A percentile compares a stretch with the other conserved stretches of the same genome.
These are phyloP conservation scores for Tragelaphus strepsiceros DNA, from an alignment of 2,113 vertebrate genomes.

Conservation along the genomic window DNA sequence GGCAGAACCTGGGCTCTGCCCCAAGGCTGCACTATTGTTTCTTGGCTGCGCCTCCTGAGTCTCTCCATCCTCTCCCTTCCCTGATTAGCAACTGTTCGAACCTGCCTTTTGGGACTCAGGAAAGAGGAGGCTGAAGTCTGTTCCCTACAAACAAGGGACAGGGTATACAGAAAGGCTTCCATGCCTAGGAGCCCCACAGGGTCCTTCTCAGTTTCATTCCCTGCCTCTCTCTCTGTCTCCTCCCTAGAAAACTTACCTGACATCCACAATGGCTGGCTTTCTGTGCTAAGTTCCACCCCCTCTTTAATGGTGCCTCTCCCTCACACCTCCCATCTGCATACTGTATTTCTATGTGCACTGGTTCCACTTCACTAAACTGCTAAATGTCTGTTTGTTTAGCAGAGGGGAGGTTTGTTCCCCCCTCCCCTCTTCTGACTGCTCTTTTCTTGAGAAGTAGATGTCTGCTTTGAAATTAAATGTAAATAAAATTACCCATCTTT, in stretches of 20 bases:
- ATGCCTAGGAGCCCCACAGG: not conserved
- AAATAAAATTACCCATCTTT: not conserved
- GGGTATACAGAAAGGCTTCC: not conserved
- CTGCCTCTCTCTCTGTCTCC: not conserved
- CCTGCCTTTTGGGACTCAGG: not conserved
- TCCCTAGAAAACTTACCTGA: not conserved
- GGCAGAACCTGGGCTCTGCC: not conserved
- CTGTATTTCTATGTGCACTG: not conserved
- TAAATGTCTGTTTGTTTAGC: not conserved
- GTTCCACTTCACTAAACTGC: not conserved
- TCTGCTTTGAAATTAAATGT: not conserved
- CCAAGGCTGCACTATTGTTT: not conserved
- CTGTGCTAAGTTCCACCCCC: not conserved
- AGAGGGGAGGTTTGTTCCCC: not conserved
- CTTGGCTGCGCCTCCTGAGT: accelerated
- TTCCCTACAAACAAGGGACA: not conserved
- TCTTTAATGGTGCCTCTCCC: not conserved
- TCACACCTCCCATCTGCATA: too few relatives aligned
- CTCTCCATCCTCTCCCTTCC: not conserved
- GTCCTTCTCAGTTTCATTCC: not conserved
- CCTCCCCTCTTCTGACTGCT: not conserved
- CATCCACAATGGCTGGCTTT: not conserved
- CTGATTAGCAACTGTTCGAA: not conserved
- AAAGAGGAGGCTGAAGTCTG: not conserved
- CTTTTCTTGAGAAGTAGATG: not conserved